A percentile compares a stretch with the other conserved stretches of the same genome.
Evolutionary conservation across 2,113 vertebrate genomes (phyloP).

Genomic region (Phaethon lepturus): DNA sequence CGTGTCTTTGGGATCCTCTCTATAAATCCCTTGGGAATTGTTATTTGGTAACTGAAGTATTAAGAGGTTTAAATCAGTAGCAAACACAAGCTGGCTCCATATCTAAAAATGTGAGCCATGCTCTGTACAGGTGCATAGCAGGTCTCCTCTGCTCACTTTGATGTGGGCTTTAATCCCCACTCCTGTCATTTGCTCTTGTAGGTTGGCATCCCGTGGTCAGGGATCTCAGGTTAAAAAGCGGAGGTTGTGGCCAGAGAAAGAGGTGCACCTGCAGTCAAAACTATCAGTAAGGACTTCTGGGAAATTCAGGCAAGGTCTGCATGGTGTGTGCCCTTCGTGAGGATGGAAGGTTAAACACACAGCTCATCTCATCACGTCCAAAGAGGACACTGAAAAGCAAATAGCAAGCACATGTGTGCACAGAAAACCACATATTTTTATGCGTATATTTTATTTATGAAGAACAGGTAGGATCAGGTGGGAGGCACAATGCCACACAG

Average conservation of each 20-base stretch:
- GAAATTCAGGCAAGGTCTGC: not conserved
- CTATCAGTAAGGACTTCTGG: not conserved
- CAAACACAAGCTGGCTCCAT: not conserved
- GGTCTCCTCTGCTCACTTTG: not conserved
- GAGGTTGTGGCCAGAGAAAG: not conserved
- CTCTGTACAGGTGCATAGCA: not conserved
- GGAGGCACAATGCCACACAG: not conserved
- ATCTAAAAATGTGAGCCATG: not conserved
- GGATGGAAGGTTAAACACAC: not conserved
- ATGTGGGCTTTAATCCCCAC: not conserved
- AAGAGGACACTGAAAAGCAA: not conserved
- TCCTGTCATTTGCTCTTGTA: not conserved
- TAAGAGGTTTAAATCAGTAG: not conserved
- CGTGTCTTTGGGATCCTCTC: not conserved
- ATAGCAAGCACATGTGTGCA: not conserved
- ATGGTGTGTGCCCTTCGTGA: not conserved
- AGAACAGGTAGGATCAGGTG: rapidly evolving
- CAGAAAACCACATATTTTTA: not conserved
- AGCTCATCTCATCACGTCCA: not conserved
- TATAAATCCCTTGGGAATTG: not conserved
- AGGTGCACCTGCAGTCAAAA: not conserved
- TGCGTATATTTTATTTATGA: not conserved
- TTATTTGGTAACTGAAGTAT: not conserved
- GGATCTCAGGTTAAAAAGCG: not conserved
- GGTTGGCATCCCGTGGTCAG: not conserved